Conservation (phyloP, 2,797 vertebrate genomes). For the Sebastes hubbsi region DNA sequence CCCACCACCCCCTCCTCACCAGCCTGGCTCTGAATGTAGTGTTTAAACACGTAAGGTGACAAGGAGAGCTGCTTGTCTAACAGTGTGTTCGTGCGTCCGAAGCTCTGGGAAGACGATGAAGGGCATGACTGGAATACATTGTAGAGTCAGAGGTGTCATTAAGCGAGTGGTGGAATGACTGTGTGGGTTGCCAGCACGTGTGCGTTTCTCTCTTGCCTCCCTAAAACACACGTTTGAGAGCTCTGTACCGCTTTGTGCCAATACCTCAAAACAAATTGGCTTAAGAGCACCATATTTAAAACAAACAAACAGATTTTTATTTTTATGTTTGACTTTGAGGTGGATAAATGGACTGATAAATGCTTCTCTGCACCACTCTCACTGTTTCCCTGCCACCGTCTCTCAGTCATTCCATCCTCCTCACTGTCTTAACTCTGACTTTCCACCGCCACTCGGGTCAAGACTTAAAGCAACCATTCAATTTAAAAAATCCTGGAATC, state of each 20-base stretch:
- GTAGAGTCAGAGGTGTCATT: conserved; percentile 44
- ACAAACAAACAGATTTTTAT: conserved; percentile 20
- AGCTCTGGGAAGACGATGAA: conserved; percentile 30
- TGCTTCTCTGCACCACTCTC: not conserved
- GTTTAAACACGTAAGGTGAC: conserved; percentile 42
- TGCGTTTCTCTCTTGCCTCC: not conserved
- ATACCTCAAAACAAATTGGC: not conserved
- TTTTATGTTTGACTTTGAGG: conserved; percentile 34
- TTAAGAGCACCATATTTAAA: conserved; percentile 12
- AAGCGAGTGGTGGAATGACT: conserved; percentile 25
- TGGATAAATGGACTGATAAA: conserved; percentile 43
- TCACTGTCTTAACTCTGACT: conserved; percentile 6
- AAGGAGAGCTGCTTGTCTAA: conserved; percentile 27
- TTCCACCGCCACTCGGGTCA: conserved; percentile 5
- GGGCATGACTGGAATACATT: conserved; percentile 54
- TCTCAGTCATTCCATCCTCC: not conserved
- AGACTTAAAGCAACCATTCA: conserved; percentile 32
- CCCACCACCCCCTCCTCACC: not conserved
- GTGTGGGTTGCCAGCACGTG: conserved; percentile 19
- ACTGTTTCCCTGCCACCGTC: not conserved
- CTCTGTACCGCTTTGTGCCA: not conserved
- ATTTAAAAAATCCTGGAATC: conserved; percentile 50
- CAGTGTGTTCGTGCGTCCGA: conserved; percentile 9
- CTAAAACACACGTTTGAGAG: not conserved
- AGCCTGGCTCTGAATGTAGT: conserved; percentile 16